These are phyloP conservation scores for Heptranchias perlo DNA, from an alignment of 2,113 vertebrate species.

Conservation along the genomic window DNA sequence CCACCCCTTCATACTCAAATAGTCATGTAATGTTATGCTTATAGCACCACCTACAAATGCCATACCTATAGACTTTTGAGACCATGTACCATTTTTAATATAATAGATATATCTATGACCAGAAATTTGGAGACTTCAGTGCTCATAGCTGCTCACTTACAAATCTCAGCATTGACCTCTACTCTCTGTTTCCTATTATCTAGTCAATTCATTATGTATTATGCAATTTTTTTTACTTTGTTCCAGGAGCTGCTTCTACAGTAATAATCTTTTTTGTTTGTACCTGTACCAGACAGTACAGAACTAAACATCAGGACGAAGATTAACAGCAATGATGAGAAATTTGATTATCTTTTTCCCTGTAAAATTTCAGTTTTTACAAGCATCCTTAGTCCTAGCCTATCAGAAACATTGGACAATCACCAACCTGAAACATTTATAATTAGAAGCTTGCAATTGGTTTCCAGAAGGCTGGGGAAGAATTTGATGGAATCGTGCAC, in stretches of 20 bases:
- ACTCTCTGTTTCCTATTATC: background rate
- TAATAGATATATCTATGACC: background rate
- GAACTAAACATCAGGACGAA: background rate
- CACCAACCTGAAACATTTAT: conserved; percentile 80
- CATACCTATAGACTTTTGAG: too few species aligned
- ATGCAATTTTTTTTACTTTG: background rate
- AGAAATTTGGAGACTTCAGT: background rate
- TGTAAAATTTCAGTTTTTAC: background rate
- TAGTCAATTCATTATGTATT: background rate
- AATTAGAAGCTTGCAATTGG: conserved; percentile 73
- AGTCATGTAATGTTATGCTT: background rate
- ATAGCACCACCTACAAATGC: too few species aligned
- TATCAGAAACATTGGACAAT: conserved; percentile 29
- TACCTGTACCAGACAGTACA: background rate
- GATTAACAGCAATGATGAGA: background rate
- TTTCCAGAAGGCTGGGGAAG: conserved; percentile 70
- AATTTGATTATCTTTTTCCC: background rate
- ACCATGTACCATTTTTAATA: background rate
- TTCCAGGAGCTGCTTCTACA: background rate
- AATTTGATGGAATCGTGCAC: conserved; percentile 66
- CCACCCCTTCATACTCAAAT: background rate
- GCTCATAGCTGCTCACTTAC: background rate
- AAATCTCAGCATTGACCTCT: background rate
- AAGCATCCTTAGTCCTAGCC: conserved; percentile 16
- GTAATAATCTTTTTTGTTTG: background rate